Base-by-base conservation (phyloP, 2,888 invertebrate species). In the Gryllus longicercus region DNA sequence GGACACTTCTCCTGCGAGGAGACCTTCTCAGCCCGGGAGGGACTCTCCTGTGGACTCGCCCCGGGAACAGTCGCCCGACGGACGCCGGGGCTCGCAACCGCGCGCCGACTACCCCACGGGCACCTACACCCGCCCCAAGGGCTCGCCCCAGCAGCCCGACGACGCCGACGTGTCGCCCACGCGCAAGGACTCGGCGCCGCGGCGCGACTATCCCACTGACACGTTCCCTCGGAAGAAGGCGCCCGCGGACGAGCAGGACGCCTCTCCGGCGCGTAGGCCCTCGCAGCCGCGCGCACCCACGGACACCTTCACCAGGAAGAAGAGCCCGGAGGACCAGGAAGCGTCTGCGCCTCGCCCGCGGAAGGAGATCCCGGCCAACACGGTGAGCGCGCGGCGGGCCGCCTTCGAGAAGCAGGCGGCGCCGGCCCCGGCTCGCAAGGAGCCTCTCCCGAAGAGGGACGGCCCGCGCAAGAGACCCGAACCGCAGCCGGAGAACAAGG, bases 351-450 rank as follows among this genome's bases (percentile, higher is more conserved):
- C n/a, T n/a, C 63, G 63, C n/a, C 63, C 63, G 11, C 14, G 63
- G 11, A 63, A 63, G n/a, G 63, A 63, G n/a, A 63, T 63, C n/a
- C 63, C 63, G 8, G n/a, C 63, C 4, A 63, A 63, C n/a, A 63
- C 63, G 14, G 63, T 63, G 63, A 63, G 16, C 63, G 63, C 63
- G 63, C 63, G 63, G n/a, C 63, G 63, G n/a, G 63, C 63, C 11
- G 63, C 14, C 25, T 79, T 50, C 84, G 85, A 82, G 85, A 84
- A 84, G 85, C 82, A 82, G 81, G 84, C 12, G 85, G 87, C 38
- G 38, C 38, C 38, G 1, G 38, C 38, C 0, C 38, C 38, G 8
- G 8, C 38, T 8, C 38, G 80, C 88, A 88, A 63, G 63, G n/a
- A n/a, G 16, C 63, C 63, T 14, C 3, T n/a, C 5, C 63, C 16